phyloP scores from a whole-genome alignment of 1,140 invertebrate genomes.

The Vollenhovia emeryi region DNA sequence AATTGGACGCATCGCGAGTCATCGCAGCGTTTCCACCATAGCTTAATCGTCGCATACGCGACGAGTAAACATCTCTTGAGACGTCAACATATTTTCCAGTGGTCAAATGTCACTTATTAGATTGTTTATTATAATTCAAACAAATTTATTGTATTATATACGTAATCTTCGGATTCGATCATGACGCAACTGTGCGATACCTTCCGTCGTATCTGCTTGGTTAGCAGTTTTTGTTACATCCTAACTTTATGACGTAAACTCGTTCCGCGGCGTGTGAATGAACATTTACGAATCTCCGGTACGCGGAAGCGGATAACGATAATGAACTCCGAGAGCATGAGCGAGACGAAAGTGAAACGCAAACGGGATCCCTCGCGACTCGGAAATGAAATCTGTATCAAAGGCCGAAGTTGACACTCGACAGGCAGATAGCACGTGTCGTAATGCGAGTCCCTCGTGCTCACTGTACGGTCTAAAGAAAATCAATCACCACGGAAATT shows the following conservation, averaged over 20 bases:
- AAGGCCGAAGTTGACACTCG: conserved; percentile 30
- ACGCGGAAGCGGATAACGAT: conserved; percentile 41
- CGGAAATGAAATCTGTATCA: conserved; percentile 45
- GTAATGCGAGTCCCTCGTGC: neutral
- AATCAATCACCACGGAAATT: neutral
- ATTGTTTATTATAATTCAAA: conserved; percentile 21
- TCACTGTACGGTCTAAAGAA: neutral
- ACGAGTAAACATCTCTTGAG: neutral
- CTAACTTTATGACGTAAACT: neutral
- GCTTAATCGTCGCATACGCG: too few relatives aligned
- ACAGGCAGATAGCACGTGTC: conserved; percentile 15
- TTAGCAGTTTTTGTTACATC: neutral
- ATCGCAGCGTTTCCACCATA: neutral
- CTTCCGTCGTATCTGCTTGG: neutral
- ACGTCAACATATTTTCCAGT: neutral
- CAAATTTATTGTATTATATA: neutral
- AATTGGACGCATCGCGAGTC: conserved; percentile 19
- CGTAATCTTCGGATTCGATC: neutral
- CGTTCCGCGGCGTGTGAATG: neutral
- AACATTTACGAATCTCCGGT: neutral
- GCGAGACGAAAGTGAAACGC: conserved; percentile 38
- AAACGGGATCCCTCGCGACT: neutral
- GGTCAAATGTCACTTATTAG: neutral
- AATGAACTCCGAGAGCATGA: conserved; percentile 27
- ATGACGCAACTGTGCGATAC: neutral